These are phyloP conservation scores for Calyptomena viridis DNA, from an alignment of 2,113 vertebrate species.

Conservation along the genomic window DNA sequence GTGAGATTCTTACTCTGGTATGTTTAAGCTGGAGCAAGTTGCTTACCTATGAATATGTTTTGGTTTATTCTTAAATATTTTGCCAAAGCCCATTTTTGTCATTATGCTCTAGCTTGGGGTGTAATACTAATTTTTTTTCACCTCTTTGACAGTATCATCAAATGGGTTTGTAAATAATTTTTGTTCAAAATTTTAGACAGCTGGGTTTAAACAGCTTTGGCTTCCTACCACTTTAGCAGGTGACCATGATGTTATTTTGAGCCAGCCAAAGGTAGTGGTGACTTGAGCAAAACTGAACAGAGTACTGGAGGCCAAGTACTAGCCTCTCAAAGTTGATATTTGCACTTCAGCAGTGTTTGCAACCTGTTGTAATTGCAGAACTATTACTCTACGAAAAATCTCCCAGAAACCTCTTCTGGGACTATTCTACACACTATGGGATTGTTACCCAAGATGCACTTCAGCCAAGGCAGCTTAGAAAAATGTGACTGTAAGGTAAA, in stretches of 20 bases:
- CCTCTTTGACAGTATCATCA: background rate
- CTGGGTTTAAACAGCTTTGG: background rate
- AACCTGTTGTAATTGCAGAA: background rate
- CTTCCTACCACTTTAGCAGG: background rate
- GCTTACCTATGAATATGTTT: background rate
- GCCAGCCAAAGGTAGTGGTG: background rate
- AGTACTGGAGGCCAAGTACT: background rate
- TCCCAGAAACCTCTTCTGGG: background rate
- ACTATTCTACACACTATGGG: background rate
- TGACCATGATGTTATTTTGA: background rate
- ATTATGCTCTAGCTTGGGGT: rapidly evolving
- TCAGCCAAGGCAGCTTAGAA: background rate
- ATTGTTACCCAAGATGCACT: background rate
- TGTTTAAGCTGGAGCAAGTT: background rate
- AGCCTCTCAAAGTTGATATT: background rate
- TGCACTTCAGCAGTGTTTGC: background rate
- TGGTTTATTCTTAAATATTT: background rate
- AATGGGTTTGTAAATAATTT: background rate
- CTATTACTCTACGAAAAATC: background rate
- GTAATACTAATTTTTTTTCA: background rate
- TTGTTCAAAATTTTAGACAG: background rate
- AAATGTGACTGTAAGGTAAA: background rate
- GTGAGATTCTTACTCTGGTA: background rate
- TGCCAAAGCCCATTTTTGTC: background rate
- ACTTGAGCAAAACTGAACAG: rapidly evolving